These are phyloP conservation scores for Mycteria americana DNA, from an alignment of 2,797 vertebrate genomes.

Conservation along the genomic window DNA sequence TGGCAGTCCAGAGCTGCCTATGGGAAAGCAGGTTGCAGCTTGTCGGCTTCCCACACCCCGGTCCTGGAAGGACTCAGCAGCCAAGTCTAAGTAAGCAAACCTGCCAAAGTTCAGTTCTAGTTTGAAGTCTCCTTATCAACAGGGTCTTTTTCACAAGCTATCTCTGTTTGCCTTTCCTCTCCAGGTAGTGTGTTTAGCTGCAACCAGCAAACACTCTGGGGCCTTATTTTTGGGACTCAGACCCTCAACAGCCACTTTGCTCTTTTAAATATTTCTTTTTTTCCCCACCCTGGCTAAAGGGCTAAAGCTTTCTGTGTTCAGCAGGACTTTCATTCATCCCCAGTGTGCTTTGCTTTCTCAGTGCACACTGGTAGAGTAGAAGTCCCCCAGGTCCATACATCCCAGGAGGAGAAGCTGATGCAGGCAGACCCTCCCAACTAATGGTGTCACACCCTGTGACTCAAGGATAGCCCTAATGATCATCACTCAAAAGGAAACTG, in stretches of 20 bases:
- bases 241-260: not conserved
- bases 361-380: conserved; percentile 75
- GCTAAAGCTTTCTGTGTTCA: not conserved
- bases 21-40: not conserved
- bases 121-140: not conserved
- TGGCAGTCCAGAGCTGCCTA: not conserved
- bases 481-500: not conserved
- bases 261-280: not conserved
- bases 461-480: not conserved
- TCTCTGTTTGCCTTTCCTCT: not conserved
- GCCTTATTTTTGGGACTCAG: not conserved
- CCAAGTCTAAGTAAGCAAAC: not conserved
- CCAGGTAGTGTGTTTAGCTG: not conserved
- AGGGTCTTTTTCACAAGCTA: not conserved
- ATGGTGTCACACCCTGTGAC: not conserved
- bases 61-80: not conserved
- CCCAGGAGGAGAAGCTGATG: not conserved
- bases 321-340: not conserved
- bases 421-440: not conserved
- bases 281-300: not conserved
- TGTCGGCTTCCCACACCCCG: not conserved
- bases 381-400: conserved; percentile 69
- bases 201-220: not conserved
- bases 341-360: conserved; percentile 9
- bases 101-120: not conserved